Base-by-base conservation (phyloP, 2,888 invertebrate species). In the Tinea trinotella region DNA sequence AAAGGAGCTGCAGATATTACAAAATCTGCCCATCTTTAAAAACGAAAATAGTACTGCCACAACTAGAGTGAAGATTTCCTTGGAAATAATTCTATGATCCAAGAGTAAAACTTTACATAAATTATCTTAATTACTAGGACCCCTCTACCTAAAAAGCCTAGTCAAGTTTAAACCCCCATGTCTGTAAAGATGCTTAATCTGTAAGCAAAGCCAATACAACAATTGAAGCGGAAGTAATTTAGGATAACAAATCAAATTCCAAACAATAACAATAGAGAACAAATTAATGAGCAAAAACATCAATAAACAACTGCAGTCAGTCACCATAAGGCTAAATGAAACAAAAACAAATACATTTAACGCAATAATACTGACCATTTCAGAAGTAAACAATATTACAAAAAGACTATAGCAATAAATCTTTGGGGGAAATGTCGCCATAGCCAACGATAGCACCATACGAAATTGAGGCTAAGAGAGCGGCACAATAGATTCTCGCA, bases 301-400 rank as follows among this genome's bases (percentile, higher is more conserved):
- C 46, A 15, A n/a, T 19, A 19, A 46, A 18, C 3, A 15, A 46
- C 17, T 46, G 18, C 46, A 46, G 19, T 7, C 18, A 19, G 17
- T 46, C 15, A 46, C 18, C 46, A 46, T 19, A 46, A 46, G 19
- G 46, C 19, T 46, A 50, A 67, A 73, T 70, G 64, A 76, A 71
- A 76, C 74, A 75, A 78, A 77, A 68, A 67, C 66, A 65, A 60
- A 74, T 68, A 72, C 71, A 74, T 72, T 66, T 69, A 59, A 59
- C 24, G 71, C 72, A 74, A 76, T 76, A 79, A 77, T 76, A 72
- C 65, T 77, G 76, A 71, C 76, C 76, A 71, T 76, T 80, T 78
- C 76, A 62, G 67, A 73, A 81, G 79, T 79, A 80, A 83, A 83
- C 81, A 83, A 78, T 81, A 83, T 83, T 77, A 81, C 70, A 68